Evolutionary conservation across 2,797 vertebrate genomes (phyloP), one percentile per base, ranked within the genome.

Genomic region (Champsocephalus gunnari): DNA sequence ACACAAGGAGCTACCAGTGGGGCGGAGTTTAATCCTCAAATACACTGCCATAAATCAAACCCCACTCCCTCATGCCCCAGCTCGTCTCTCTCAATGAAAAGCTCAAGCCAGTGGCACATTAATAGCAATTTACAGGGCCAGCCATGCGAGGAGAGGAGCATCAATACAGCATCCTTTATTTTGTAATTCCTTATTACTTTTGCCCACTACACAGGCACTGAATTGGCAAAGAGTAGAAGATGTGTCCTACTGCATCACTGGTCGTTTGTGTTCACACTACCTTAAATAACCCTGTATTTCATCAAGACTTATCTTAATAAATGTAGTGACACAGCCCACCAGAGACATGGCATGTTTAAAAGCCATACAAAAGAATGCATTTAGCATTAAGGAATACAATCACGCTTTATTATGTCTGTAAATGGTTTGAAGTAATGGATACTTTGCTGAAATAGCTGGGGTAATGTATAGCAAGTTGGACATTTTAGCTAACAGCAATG

Each of bases 11-110:
- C 86, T 91, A 88, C 88, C 87, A 75, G 81, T 62, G 68, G 90
- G 89, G 75, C 48, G 79, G 85, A 86, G 89, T 93, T 94, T 94
- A 93, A 94, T 93, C 91, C 93, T 92, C 90, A 89, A 89, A 93
- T 68, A 90, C 87, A 85, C 85, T 41, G 86, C 88, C 90, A 92
- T 94, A 92, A 93, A 94, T 94, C 93, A 94, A 86, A 83, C 66
- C 66, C 48, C 66, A 41, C 71, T 89, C 88, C 86, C 85, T 56
- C 48, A 1, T 67, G 82, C 81, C 71, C 63, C 49, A 12, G 71
- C 88, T 84, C 84, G 86, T 92, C 88, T 85, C 85, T 82, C 89
- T 86, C 89, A 91, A 93, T 92, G 92, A 92, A 89, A 89, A 88
- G 87, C 88, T 91, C 88, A 78, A 88, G 82, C 87, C 88, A 80